Evolutionary conservation across 2,797 vertebrate species (phyloP), one percentile per base, ranked within the genome.

Genomic region (Benthosema pterotum): DNA sequence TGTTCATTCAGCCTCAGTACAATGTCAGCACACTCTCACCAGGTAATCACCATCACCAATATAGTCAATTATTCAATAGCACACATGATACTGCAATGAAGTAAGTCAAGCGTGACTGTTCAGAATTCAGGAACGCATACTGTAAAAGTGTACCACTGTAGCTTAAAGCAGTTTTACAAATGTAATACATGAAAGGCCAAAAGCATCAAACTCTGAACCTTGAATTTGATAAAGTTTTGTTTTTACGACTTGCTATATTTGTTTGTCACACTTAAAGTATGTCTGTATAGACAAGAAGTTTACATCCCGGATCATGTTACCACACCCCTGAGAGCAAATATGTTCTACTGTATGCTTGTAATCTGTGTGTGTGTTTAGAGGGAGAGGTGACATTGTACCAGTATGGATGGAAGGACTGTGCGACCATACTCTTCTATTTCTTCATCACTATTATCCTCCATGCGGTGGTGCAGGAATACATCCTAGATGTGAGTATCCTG

Each of bases 1-100:
- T 97, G 75, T 99, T 99, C 88, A 99, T 99, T 88, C 97, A 97
- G 92, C 97, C 97, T 80, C 97, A 99, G 90, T 97, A 99, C 75
- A 99, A 99, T 5, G 78, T 95, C 74, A 99, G 95, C 14, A 91
- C 94, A 67, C 84, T 93, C 70, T 86, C 91, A 60, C 75, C 94
- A 95, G 96, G 97, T 99, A 93, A 80, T 91, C n/a, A 19, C 38
- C 18, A 7, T 13, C 16, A 19, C 1, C 2, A n/a, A n/a, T n/a
- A n/a, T 9, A 0, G 32, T 2, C 3, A 15, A 4, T 53, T 32
- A 6, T 25, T 58, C 8, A 47, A 11, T 43, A 51, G 14, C 49
- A 52, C n/a, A 43, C 16, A 52, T 17, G 57, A 38, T 38, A 16
- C 19, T 53, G 42, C 14, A 45, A 15, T 18, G 56, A 45, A n/a